phyloP scores from a whole-genome alignment of 2,113 vertebrate genomes.

The Macrotis lagotis region DNA sequence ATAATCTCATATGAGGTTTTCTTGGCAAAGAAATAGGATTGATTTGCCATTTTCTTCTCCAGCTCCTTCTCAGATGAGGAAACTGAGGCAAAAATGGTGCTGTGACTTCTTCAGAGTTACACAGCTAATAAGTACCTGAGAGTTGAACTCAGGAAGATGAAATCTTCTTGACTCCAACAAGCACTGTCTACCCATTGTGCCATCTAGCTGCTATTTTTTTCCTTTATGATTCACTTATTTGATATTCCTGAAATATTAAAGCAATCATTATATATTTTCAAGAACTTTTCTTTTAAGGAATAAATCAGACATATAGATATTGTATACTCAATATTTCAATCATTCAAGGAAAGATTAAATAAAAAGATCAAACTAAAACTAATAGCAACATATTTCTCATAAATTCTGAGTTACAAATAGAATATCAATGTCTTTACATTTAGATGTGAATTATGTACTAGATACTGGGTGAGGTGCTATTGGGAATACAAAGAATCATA shows the following conservation, averaged over 20 bases:
- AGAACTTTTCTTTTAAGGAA: conserved; percentile 15
- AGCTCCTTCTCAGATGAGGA: too few relatives aligned
- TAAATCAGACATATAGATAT: conserved; percentile 22
- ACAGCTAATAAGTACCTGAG: too few relatives aligned
- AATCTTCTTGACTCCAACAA: too few relatives aligned
- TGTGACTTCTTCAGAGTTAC: too few relatives aligned
- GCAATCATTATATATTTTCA: conserved; percentile 18
- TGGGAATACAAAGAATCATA: too few relatives aligned
- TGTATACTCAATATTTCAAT: conserved; percentile 45
- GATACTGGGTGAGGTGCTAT: too few relatives aligned
- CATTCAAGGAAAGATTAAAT: conserved; percentile 28
- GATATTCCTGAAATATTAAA: conserved; percentile 50
- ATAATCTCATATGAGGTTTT: too few relatives aligned
- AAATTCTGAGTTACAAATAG: background rate
- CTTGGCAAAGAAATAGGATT: too few relatives aligned
- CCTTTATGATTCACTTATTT: conserved; percentile 29
- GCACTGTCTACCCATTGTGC: too few relatives aligned
- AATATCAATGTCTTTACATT: conserved; percentile 10
- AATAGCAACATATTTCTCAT: conserved; percentile 3
- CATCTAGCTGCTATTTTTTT: conserved; percentile 16
- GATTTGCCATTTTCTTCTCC: too few relatives aligned
- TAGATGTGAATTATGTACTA: background rate
- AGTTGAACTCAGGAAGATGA: too few relatives aligned
- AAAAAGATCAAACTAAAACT: conserved; percentile 30
- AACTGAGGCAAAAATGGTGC: too few relatives aligned